Evolutionary conservation across 2,113 vertebrate genomes (phyloP).

Genomic region (Ciconia boyciana): DNA sequence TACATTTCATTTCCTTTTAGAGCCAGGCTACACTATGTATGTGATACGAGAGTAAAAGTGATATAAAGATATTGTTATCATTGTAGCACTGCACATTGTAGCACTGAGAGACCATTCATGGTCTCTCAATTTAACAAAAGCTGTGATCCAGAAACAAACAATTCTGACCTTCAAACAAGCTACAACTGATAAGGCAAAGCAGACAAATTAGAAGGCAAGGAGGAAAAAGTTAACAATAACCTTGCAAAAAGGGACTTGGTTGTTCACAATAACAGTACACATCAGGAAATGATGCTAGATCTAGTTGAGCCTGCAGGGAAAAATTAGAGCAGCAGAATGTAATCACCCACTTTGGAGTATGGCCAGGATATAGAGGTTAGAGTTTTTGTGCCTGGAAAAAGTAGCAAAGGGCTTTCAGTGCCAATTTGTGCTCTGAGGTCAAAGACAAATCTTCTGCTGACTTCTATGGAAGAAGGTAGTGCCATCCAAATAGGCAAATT

Average conservation of each 20-base stretch:
- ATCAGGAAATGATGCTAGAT: background rate
- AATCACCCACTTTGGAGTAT: background rate
- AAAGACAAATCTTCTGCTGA: background rate
- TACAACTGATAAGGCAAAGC: background rate
- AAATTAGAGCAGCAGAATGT: constrained; percentile 3
- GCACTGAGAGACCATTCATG: background rate
- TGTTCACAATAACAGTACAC: background rate
- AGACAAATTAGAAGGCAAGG: background rate
- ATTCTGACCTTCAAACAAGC: background rate
- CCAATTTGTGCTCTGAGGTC: background rate
- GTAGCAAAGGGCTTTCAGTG: background rate
- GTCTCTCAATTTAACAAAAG: background rate
- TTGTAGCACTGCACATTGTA: background rate
- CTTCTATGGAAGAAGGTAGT: background rate
- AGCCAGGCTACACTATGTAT: background rate
- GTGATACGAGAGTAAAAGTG: background rate
- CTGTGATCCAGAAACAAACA: background rate
- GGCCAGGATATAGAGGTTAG: background rate
- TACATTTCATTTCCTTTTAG: background rate
- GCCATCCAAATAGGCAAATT: background rate
- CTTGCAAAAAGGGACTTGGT: background rate
- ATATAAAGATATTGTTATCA: background rate
- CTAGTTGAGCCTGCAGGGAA: background rate
- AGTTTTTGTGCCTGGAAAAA: background rate
- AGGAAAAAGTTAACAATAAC: background rate